Conservation (phyloP, 2,888 invertebrate genomes). For the Hedychridium roseum region DNA sequence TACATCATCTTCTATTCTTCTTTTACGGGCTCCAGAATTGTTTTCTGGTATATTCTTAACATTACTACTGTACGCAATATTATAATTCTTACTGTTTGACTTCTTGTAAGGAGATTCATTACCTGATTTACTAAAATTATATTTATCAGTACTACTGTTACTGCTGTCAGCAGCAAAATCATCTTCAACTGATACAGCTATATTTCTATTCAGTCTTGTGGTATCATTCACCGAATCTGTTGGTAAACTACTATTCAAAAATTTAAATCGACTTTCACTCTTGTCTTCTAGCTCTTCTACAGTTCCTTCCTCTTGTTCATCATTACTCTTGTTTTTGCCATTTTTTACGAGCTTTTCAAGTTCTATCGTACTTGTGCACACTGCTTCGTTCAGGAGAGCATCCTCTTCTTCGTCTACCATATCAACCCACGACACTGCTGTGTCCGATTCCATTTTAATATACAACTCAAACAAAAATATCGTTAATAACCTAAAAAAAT, state of each 20-base stretch:
- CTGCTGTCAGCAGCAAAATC: background rate
- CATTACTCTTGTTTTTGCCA: background rate
- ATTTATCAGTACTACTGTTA: background rate
- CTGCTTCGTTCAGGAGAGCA: conserved; percentile 40
- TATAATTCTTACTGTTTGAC: too few relatives aligned
- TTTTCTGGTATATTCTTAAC: conserved; percentile 25
- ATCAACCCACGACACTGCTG: too few relatives aligned
- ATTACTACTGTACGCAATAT: conserved; percentile 24
- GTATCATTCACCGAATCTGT: background rate
- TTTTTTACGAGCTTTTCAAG: conserved; percentile 12
- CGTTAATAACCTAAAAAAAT: too few relatives aligned
- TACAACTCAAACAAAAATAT: too few relatives aligned
- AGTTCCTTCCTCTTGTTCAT: background rate
- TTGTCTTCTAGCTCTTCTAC: background rate
- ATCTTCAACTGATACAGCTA: conserved; percentile 3
- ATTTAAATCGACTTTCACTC: conserved; percentile 2
- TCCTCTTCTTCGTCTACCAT: too few relatives aligned
- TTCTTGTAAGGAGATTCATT: too few relatives aligned
- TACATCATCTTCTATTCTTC: conserved; percentile 39
- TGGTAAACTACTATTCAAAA: background rate
- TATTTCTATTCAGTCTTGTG: background rate
- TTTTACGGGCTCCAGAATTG: conserved; percentile 35
- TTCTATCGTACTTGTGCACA: conserved; percentile 29
- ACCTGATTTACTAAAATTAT: background rate
- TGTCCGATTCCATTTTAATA: too few relatives aligned